These are phyloP conservation scores for Hemibagrus wyckioides DNA, from an alignment of 2,113 vertebrate species.

Conservation along the genomic window DNA sequence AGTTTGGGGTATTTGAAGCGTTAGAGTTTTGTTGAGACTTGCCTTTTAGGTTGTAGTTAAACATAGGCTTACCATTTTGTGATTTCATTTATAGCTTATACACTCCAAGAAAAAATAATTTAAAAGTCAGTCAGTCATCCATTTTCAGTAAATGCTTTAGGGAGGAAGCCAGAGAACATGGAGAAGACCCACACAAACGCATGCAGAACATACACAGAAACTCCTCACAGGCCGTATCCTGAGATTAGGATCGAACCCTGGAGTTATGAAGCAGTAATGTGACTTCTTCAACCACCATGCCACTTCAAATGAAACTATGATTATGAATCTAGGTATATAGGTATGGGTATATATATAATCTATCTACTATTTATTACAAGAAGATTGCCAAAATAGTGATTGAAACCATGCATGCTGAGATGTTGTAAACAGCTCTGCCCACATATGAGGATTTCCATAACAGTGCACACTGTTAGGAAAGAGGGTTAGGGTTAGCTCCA, in stretches of 20 bases:
- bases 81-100: neutral
- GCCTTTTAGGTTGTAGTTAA: neutral
- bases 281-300: neutral
- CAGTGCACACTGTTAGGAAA: neutral
- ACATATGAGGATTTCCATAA: neutral
- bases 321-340: neutral
- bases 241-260: neutral
- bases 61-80: neutral
- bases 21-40: neutral
- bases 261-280: neutral
- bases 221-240: neutral
- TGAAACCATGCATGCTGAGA: slow-evolving; percentile 51
- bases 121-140: neutral
- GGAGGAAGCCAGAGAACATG: neutral
- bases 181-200: neutral
- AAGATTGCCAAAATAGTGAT: neutral
- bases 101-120: neutral
- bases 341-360: no score
- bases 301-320: neutral
- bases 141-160: neutral
- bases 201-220: neutral
- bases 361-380: neutral
- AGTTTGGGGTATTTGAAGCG: neutral
- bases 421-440: slow-evolving; percentile 22
- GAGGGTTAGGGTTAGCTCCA: neutral